phyloP scores from a whole-genome alignment of 2,888 invertebrate genomes.

The Entomobrya proxima region DNA sequence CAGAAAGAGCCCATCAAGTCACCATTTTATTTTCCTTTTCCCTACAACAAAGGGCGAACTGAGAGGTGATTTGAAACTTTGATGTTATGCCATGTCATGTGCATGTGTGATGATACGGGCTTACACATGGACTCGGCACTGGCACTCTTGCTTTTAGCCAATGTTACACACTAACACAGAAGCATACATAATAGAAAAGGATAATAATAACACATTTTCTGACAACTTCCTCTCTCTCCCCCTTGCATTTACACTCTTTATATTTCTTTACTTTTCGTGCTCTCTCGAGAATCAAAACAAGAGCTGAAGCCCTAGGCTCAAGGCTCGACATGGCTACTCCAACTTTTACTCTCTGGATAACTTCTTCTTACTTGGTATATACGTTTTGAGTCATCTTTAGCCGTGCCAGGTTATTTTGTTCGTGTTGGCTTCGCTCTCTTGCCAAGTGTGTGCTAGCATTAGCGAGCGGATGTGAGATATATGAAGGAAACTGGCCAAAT shows the following conservation, averaged over 20 bases:
- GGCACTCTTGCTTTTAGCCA: conserved; percentile 11
- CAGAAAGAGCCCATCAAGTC: conserved; percentile 3
- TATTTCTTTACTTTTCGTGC: conserved; percentile 24
- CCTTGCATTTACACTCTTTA: neutral
- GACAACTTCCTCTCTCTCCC: conserved; percentile 48
- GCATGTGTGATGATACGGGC: conserved; percentile 15
- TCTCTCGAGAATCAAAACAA: conserved; percentile 49
- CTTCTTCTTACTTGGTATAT: neutral
- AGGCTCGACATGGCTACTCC: conserved; percentile 27
- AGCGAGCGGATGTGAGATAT: conserved; percentile 50
- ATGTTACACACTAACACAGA: conserved; percentile 38
- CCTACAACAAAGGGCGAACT: neutral
- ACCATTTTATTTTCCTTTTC: conserved; percentile 19
- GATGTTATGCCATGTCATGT: conserved; percentile 45
- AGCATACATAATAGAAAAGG: conserved; percentile 41
- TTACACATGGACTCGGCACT: too few relatives aligned
- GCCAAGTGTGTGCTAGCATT: conserved; percentile 25
- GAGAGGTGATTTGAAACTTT: conserved; percentile 33
- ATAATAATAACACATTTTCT: conserved; percentile 52
- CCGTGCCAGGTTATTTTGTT: neutral
- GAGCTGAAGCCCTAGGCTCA: conserved; percentile 33
- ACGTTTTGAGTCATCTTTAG: conserved; percentile 1
- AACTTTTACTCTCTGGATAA: neutral
- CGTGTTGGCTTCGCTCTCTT: conserved; percentile 7
- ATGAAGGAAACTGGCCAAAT: conserved; percentile 50